phyloP scores from a whole-genome alignment of 2,797 vertebrate genomes.

The Pseudotriccus pelzelni region DNA sequence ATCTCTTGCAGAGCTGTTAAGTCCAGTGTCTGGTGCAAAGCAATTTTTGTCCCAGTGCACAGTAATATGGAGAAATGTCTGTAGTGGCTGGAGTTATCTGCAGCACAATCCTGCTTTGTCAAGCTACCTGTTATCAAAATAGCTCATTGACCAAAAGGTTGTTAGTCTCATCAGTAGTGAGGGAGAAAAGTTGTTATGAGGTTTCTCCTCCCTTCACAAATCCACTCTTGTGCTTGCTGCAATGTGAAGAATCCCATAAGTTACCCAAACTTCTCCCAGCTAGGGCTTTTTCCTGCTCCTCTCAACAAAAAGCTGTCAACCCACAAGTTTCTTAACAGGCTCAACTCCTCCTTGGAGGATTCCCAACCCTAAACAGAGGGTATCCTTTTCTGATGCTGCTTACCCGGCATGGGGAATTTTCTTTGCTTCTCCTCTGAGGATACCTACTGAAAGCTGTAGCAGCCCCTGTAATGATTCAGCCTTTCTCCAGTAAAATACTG shows the following conservation, averaged over 20 bases:
- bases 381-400: neutral
- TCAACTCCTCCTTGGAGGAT: neutral
- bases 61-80: neutral
- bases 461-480: neutral
- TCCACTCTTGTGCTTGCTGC: neutral
- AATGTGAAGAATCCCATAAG: neutral
- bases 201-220: neutral
- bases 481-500: neutral
- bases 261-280: neutral
- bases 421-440: neutral
- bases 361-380: neutral
- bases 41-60: neutral
- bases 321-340: neutral
- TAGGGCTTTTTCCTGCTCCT: neutral
- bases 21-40: neutral
- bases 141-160: neutral
- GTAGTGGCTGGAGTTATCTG: neutral
- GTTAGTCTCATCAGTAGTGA: neutral
- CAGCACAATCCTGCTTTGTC: neutral
- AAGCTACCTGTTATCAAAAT: neutral
- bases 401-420: neutral
- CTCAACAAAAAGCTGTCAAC: neutral
- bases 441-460: neutral
- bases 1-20: neutral
- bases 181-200: neutral